phyloP scores from a whole-genome alignment of 1,140 invertebrate genomes.

The Brachionus rotundiformis region DNA sequence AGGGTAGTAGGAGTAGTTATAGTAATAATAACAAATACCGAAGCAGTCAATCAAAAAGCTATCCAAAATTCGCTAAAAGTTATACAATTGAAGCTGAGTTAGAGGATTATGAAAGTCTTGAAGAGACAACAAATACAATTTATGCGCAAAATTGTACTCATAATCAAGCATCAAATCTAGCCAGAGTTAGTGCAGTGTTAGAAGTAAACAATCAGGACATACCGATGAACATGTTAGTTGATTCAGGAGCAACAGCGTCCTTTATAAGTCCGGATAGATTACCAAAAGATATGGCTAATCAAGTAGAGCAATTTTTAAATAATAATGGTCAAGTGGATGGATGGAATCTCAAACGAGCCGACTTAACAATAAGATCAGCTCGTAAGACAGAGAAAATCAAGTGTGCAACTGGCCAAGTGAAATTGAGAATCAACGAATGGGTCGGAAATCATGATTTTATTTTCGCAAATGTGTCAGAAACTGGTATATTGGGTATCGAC shows the following conservation, averaged over 20 bases:
- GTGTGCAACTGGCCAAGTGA: background rate
- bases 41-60: background rate
- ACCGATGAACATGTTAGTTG: background rate
- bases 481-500: background rate
- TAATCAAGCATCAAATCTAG: background rate
- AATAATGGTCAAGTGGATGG: background rate
- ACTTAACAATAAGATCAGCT: conserved; percentile 8
- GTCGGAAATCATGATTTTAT: conserved; percentile 3
- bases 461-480: conserved; percentile 2
- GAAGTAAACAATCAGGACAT: background rate
- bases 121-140: background rate
- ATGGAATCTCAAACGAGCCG: background rate
- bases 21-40: background rate
- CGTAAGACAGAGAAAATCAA: conserved; percentile 4
- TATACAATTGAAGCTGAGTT: background rate
- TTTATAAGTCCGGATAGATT: background rate
- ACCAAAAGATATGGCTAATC: conserved; percentile 13
- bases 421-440: background rate
- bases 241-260: background rate
- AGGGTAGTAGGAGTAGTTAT: background rate
- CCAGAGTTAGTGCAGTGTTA: background rate
- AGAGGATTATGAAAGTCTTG: background rate
- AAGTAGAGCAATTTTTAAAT: background rate
- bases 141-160: background rate
- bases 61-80: background rate